phyloP scores from a whole-genome alignment of 2,797 vertebrate species.

The Carduelis carduelis region DNA sequence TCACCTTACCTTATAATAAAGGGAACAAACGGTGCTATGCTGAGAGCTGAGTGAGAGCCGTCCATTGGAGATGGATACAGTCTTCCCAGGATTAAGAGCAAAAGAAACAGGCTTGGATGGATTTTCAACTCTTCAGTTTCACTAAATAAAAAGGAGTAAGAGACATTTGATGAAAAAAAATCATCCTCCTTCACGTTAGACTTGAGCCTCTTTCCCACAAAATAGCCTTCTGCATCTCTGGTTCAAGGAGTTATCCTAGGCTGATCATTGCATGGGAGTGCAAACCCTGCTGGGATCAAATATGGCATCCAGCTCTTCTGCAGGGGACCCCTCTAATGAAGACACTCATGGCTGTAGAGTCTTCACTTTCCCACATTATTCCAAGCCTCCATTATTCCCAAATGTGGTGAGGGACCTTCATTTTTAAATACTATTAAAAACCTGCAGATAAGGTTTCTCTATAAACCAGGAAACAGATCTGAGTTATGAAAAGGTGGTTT shows the following conservation, averaged over 20 bases:
- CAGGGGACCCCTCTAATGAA: neutral
- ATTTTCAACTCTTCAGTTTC: conserved; percentile 78
- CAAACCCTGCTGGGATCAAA: neutral
- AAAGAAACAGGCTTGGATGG: conserved; percentile 89
- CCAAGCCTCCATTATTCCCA: neutral
- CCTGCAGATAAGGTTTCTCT: neutral
- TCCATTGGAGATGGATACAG: conserved; percentile 98
- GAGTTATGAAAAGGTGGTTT: neutral
- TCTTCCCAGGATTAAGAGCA: conserved; percentile 90
- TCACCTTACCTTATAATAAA: conserved; percentile 87
- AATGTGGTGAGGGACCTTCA: neutral
- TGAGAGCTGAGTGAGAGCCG: conserved; percentile 85
- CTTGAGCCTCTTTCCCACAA: neutral
- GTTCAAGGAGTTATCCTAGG: neutral
- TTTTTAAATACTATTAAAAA: neutral
- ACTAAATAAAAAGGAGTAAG: conserved; percentile 39
- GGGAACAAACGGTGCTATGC: conserved; percentile 87
- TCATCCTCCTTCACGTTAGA: neutral
- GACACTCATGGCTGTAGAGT: neutral
- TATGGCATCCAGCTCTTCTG: neutral
- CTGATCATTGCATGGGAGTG: neutral
- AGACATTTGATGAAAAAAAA: neutral
- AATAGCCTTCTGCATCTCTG: neutral
- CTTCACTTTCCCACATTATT: neutral
- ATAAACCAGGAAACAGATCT: neutral